Evolutionary conservation across 1,140 invertebrate species (phyloP).

Genomic region (Cyrtorhinus lividipennis): DNA sequence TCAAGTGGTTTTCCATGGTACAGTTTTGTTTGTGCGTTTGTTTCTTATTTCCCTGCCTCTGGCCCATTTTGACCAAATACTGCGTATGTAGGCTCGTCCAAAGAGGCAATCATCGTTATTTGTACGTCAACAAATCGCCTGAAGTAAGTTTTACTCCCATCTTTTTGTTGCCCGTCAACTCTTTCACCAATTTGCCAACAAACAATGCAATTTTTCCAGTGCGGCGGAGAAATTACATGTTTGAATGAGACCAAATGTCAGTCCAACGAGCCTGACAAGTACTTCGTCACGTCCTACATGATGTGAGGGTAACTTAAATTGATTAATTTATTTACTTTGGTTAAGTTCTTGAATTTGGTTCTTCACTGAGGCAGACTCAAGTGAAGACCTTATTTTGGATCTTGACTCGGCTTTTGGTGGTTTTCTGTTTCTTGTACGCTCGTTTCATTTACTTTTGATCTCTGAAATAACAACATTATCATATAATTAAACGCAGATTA

Average conservation of each 20-base stretch:
- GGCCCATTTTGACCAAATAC: not conserved
- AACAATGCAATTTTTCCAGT: not conserved
- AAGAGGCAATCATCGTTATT: not conserved
- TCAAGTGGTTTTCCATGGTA: conserved; percentile 1
- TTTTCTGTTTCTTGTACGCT: too few species aligned
- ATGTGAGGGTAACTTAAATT: not conserved
- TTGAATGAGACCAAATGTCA: not conserved
- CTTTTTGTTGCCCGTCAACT: not conserved
- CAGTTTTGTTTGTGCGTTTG: not conserved
- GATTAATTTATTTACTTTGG: not conserved
- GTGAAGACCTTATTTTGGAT: too few species aligned
- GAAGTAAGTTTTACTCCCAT: not conserved
- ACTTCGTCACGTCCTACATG: not conserved
- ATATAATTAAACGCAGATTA: not conserved
- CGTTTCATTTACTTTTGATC: not conserved
- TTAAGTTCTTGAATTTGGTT: not conserved
- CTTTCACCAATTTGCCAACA: not conserved
- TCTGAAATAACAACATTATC: not conserved
- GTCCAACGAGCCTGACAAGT: too few species aligned
- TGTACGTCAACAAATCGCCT: not conserved
- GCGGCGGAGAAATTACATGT: not conserved
- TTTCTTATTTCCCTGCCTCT: not conserved
- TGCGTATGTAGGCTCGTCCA: not conserved
- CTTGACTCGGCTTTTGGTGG: too few species aligned
- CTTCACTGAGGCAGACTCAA: too few species aligned